Conservation (phyloP, 2,888 invertebrate genomes). For the Ectobius pallidus region DNA sequence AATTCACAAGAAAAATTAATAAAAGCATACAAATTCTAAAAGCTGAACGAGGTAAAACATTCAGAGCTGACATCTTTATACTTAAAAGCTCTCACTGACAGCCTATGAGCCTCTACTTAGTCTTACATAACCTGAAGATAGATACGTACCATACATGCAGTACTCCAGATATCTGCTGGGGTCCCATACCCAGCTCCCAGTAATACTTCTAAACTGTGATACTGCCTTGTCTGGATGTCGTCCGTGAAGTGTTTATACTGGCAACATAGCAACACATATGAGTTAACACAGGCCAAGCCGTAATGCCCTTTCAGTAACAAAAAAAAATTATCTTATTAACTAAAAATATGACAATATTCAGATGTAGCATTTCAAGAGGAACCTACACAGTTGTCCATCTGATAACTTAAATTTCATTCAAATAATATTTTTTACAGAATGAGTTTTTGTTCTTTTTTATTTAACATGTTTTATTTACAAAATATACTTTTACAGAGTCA, state of each 20-base stretch:
- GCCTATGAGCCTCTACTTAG: neutral
- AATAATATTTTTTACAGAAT: too few species aligned
- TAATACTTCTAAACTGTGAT: slow-evolving; percentile 79
- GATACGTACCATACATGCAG: too few species aligned
- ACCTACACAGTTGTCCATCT: neutral
- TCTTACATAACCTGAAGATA: slow-evolving; percentile 57
- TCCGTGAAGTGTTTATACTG: slow-evolving; percentile 79
- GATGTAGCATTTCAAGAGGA: neutral
- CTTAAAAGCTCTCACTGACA: neutral
- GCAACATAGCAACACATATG: slow-evolving; percentile 23
- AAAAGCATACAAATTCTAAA: too few species aligned
- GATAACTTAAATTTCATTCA: neutral
- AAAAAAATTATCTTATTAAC: neutral
- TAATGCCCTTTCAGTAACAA: too few species aligned
- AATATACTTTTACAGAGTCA: too few species aligned
- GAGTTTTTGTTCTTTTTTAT: too few species aligned
- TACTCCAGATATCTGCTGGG: slow-evolving; percentile 85
- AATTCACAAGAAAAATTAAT: too few species aligned
- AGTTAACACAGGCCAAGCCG: too few species aligned
- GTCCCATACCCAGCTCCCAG: slow-evolving; percentile 78
- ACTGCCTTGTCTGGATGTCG: slow-evolving; percentile 86
- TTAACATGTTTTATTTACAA: too few species aligned
- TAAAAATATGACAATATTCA: neutral
- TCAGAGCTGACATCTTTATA: neutral
- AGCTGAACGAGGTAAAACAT: too few species aligned